Evolutionary conservation across 1,140 invertebrate species (phyloP).

Genomic region (Coelopa frigida): DNA sequence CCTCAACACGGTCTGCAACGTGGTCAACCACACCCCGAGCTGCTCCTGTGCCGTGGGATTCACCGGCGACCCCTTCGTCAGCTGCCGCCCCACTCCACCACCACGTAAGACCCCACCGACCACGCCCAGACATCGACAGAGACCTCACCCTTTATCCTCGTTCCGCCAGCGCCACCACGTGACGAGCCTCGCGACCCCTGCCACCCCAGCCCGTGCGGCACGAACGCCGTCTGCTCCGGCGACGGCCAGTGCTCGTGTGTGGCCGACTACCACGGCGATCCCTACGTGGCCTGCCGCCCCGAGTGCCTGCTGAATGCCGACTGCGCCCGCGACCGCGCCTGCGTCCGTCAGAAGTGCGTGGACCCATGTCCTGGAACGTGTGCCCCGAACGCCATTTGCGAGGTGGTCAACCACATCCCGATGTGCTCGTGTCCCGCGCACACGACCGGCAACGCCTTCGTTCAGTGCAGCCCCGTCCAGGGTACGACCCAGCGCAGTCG

Average conservation of each 20-base stretch:
- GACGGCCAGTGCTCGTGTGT: conserved; percentile 67
- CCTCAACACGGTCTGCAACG: conserved; percentile 70
- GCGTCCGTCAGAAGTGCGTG: conserved; percentile 63
- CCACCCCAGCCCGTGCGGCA: conserved; percentile 36
- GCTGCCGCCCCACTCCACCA: conserved; percentile 50
- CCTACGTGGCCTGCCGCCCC: conserved; percentile 63
- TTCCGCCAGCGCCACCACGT: conserved; percentile 28
- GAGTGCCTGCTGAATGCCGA: conserved; percentile 79
- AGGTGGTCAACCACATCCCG: conserved; percentile 70
- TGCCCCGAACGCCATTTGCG: conserved; percentile 62
- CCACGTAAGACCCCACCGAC: conserved; percentile 22
- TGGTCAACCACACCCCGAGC: conserved; percentile 73
- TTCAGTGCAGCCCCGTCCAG: conserved; percentile 43
- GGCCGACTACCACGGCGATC: conserved; percentile 57
- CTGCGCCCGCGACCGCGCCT: conserved; percentile 64
- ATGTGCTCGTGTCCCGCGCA: conserved; percentile 64
- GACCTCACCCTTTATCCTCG: conserved; percentile 45
- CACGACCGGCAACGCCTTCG: conserved; percentile 70
- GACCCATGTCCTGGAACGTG: conserved; percentile 72
- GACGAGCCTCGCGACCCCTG: conserved; percentile 52
- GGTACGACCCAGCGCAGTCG: conserved; percentile 38
- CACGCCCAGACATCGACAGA: too few species aligned
- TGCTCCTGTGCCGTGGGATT: conserved; percentile 68
- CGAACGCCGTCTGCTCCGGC: conserved; percentile 61
- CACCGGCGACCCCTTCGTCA: conserved; percentile 71